A percentile compares a stretch with the other conserved stretches of the same genome.
Evolutionary conservation across 2,888 invertebrate species (phyloP).

Genomic region (Phengaris arion): DNA sequence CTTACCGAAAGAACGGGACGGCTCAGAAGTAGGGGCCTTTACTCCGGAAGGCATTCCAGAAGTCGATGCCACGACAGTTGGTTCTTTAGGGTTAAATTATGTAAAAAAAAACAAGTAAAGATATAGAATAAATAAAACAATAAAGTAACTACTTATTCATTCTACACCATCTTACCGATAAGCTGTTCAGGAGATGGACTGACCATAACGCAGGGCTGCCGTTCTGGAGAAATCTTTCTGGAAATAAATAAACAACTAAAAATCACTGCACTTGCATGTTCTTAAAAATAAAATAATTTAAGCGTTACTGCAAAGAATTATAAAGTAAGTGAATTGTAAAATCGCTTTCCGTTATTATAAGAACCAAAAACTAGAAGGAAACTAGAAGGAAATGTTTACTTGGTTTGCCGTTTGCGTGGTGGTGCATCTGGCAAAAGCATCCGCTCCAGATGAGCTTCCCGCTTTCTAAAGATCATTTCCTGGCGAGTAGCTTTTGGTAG

Average conservation of each 20-base stretch:
- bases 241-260: background rate
- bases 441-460: background rate
- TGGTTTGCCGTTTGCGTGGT: background rate
- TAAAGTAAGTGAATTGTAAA: background rate
- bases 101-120: background rate
- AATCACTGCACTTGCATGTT: background rate
- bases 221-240: background rate
- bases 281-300: background rate
- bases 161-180: background rate
- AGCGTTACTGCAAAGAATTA: background rate
- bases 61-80: background rate
- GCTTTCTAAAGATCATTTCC: background rate
- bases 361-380: background rate
- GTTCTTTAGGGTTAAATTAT: slow-evolving; percentile 4
- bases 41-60: background rate
- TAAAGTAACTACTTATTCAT: background rate
- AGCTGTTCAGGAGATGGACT: background rate
- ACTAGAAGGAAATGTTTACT: slow-evolving; percentile 2
- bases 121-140: slow-evolving; percentile 2
- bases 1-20: background rate
- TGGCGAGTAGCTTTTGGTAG: background rate
- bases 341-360: background rate
- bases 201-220: background rate
- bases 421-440: background rate
- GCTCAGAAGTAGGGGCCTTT: background rate